Percentiles rank a stretch among this genome's conserved stretches.
phyloP scores from a whole-genome alignment of 2,113 vertebrate species.

The Microcebus lehilahytsara region DNA sequence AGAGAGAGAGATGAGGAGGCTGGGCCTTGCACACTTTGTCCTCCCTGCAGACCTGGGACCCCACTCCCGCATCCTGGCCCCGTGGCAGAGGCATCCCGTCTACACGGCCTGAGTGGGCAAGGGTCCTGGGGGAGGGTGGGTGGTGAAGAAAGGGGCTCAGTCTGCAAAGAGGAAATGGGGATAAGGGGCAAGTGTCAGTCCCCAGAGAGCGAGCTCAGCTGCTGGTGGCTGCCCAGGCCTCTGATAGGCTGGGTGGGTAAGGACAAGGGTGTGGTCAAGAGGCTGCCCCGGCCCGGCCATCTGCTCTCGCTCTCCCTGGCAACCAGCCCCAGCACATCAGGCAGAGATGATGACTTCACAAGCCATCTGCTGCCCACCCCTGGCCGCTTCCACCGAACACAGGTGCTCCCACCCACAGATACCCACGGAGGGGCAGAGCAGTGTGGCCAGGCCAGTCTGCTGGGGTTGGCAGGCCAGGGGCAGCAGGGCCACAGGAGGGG shows the following conservation, averaged over 20 bases:
- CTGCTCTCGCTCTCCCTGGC: conserved; percentile 68
- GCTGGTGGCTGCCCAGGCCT: background rate
- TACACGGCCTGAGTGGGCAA: background rate
- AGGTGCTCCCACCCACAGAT: background rate
- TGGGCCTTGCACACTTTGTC: background rate
- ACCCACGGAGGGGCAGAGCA: background rate
- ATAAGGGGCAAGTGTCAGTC: background rate
- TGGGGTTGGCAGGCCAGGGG: background rate
- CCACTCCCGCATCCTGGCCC: background rate
- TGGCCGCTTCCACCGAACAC: background rate
- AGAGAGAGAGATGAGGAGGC: no score
- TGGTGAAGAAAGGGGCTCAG: background rate
- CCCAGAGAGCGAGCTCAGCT: background rate
- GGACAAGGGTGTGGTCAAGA: conserved; percentile 64
- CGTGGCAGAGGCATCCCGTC: background rate
- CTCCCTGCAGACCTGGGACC: background rate
- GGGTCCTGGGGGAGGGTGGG: no score
- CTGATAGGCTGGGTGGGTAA: background rate
- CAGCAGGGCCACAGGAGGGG: background rate
- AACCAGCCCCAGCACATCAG: conserved; percentile 49
- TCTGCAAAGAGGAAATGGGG: background rate
- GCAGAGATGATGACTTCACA: conserved; percentile 14
- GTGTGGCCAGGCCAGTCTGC: background rate
- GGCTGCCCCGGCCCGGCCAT: conserved; percentile 45
- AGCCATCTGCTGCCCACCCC: conserved; percentile 52